These are phyloP conservation scores for Nectonema munidae DNA, from an alignment of 2,888 invertebrate species.

Conservation along the genomic window DNA sequence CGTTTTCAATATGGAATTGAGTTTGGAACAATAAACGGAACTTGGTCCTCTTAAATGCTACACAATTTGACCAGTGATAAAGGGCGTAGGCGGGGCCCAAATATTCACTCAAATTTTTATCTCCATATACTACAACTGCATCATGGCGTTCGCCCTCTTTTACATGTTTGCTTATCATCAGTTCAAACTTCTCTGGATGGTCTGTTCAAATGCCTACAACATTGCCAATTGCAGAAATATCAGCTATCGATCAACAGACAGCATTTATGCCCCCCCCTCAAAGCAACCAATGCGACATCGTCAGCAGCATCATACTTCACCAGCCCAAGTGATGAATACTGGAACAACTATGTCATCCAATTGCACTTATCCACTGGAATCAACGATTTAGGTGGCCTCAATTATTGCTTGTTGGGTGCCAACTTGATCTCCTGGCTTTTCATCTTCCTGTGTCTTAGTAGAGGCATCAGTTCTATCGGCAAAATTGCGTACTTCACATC, in stretches of 20 bases:
- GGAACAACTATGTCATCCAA: background rate
- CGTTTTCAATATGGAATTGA: conserved; percentile 42
- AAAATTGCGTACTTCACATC: conserved; percentile 48
- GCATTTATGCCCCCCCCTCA: background rate
- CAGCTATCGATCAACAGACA: too few relatives aligned
- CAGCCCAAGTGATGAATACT: conserved; percentile 1
- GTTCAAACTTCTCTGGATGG: conserved; percentile 34
- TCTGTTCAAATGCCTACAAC: conserved; percentile 25
- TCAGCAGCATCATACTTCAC: conserved; percentile 17
- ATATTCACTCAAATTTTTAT: conserved; percentile 35
- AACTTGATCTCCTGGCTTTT: conserved; percentile 1
- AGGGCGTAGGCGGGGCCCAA: conserved; percentile 33
- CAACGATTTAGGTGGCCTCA: conserved; percentile 6
- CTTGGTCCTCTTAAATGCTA: conserved; percentile 45
- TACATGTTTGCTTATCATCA: conserved; percentile 38
- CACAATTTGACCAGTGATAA: conserved; percentile 41
- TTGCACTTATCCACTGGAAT: background rate
- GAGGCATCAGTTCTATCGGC: background rate
- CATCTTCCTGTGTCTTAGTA: background rate
- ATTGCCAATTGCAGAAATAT: background rate
- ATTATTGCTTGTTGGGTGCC: background rate
- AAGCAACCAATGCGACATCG: conserved; percentile 13
- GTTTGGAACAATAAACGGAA: conserved; percentile 43
- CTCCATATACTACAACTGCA: conserved; percentile 43
- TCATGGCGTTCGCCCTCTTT: conserved; percentile 41